These are phyloP conservation scores for Callospermophilus lateralis DNA, from an alignment of 2,113 vertebrate species.

Conservation along the genomic window DNA sequence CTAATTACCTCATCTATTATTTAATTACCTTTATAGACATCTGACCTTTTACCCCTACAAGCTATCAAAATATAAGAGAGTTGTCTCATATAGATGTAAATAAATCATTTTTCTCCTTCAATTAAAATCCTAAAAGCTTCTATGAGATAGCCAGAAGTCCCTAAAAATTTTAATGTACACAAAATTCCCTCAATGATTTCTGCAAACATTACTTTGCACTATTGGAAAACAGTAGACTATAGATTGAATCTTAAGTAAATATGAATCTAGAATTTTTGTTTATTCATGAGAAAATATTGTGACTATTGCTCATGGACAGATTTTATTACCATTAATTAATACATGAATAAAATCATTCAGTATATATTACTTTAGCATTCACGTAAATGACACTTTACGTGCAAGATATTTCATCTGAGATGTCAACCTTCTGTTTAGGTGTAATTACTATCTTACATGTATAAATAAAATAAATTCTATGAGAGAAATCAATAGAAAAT, in stretches of 20 bases:
- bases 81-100: neutral
- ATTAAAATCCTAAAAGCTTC: neutral
- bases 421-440: neutral
- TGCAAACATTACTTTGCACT: neutral
- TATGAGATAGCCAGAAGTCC: neutral
- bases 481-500: neutral
- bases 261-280: neutral
- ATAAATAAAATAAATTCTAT: slow-evolving; percentile 32
- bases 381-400: neutral
- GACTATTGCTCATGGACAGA: neutral
- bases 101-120: neutral
- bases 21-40: slow-evolving; percentile 26
- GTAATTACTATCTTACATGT: neutral
- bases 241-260: neutral
- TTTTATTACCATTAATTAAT: slow-evolving; percentile 5
- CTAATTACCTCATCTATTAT: slow-evolving; percentile 10
- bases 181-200: neutral
- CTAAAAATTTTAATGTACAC: neutral
- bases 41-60: neutral
- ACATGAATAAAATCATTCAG: neutral
- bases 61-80: neutral
- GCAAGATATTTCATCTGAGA: neutral
- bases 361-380: neutral
- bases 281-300: neutral
- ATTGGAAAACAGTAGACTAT: neutral